These are phyloP conservation scores for Helicoverpa armigera DNA, from an alignment of 1,140 invertebrate species.

Conservation along the genomic window DNA sequence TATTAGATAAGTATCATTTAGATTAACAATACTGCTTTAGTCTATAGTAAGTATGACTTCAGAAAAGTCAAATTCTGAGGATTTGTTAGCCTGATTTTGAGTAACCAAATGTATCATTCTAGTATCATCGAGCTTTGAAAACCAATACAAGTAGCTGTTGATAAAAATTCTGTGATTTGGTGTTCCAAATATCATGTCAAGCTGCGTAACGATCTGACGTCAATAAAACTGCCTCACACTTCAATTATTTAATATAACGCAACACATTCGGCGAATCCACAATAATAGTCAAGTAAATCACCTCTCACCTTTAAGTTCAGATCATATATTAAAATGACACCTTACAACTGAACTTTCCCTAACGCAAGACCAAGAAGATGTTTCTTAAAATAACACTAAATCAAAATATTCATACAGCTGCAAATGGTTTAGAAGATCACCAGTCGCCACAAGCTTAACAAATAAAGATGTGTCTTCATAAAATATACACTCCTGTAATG, in stretches of 20 bases:
- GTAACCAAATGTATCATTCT: too few species aligned
- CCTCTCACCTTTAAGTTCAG: slow-evolving; percentile 25
- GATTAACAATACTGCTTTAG: too few species aligned
- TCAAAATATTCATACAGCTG: slow-evolving; percentile 11
- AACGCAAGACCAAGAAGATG: slow-evolving; percentile 17
- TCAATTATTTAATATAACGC: slow-evolving; percentile 10
- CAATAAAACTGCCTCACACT: not conserved
- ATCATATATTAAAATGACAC: slow-evolving; percentile 28
- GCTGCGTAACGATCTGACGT: too few species aligned
- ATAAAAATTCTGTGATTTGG: too few species aligned
- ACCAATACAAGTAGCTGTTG: too few species aligned
- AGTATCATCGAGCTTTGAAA: too few species aligned
- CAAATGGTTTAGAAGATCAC: slow-evolving; percentile 35
- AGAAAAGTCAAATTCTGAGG: too few species aligned
- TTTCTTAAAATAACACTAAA: slow-evolving; percentile 26
- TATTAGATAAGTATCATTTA: too few species aligned
- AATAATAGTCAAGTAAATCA: not conserved
- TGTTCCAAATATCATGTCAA: too few species aligned
- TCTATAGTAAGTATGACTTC: too few species aligned
- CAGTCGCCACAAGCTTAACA: not conserved
- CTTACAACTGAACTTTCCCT: slow-evolving; percentile 30
- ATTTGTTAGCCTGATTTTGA: too few species aligned
- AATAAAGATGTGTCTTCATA: slow-evolving; percentile 38
- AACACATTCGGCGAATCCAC: slow-evolving; percentile 5
- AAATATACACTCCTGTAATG: slow-evolving; percentile 13